Percentiles rank a stretch among this genome's conserved stretches.
Evolutionary conservation across 1,140 invertebrate species (phyloP).

Genomic region (Polypedilum pembai): DNA sequence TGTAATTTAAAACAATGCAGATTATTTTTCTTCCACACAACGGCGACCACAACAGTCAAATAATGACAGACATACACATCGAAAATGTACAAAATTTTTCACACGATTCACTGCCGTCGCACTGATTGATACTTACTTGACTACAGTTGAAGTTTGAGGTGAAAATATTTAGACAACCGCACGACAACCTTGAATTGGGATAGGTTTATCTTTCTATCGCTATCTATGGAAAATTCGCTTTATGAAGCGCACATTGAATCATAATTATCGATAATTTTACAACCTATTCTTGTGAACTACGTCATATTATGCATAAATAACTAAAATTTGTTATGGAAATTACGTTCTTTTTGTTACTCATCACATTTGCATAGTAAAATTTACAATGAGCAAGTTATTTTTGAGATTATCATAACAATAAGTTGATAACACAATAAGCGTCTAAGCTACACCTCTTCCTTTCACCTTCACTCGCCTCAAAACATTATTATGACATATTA

Average conservation of each 20-base stretch:
- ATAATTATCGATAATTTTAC: not conserved
- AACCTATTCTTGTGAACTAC: not conserved
- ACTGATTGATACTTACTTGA: not conserved
- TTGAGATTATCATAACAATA: no score
- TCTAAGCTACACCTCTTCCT: no score
- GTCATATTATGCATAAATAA: not conserved
- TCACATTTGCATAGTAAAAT: not conserved
- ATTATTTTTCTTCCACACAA: constrained; percentile 19
- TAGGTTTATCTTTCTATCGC: not conserved
- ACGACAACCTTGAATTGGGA: constrained; percentile 2
- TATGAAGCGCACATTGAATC: not conserved
- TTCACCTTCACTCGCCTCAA: no score
- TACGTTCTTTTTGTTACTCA: not conserved
- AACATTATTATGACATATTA: no score
- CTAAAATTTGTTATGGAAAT: no score
- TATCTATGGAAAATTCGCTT: not conserved
- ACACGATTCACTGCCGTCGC: constrained; percentile 15
- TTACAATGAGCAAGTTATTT: no score
- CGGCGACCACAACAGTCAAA: not conserved
- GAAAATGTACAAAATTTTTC: not conserved
- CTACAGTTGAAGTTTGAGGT: not conserved
- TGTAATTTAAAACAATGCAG: constrained; percentile 24
- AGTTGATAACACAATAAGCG: no score
- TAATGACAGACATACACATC: constrained; percentile 10
- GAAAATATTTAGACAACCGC: no score